These are phyloP conservation scores for Dysmachus trigonus DNA, from an alignment of 2,888 invertebrate species.

Conservation along the genomic window DNA sequence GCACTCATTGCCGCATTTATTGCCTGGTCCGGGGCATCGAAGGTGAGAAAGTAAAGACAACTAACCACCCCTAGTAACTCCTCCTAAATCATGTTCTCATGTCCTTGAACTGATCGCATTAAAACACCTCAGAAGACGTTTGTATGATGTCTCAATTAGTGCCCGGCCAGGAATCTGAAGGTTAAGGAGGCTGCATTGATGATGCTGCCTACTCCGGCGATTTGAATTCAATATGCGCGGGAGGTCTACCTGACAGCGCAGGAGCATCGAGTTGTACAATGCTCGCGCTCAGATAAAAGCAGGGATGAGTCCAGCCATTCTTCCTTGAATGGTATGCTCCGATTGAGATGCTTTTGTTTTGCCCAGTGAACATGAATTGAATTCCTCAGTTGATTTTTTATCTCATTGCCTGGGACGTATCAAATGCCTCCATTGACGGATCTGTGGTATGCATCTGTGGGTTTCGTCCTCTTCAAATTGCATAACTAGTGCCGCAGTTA, in stretches of 20 bases:
- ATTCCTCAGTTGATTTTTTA: slow-evolving; percentile 24
- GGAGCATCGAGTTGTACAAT: background rate
- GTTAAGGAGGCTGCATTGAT: slow-evolving; percentile 1
- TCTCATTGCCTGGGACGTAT: background rate
- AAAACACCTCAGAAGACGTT: slow-evolving; percentile 28
- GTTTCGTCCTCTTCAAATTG: background rate
- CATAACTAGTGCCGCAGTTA: background rate
- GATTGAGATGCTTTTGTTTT: slow-evolving; percentile 35
- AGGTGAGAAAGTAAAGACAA: slow-evolving; percentile 43
- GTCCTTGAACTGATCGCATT: slow-evolving; percentile 32
- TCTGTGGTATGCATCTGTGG: background rate
- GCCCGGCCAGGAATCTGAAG: slow-evolving; percentile 7
- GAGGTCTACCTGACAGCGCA: slow-evolving; percentile 34
- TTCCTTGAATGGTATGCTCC: slow-evolving; percentile 16
- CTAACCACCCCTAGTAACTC: slow-evolving; percentile 41
- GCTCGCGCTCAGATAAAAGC: background rate
- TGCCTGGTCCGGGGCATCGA: slow-evolving; percentile 1
- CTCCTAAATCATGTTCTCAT: slow-evolving; percentile 42
- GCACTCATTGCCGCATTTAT: slow-evolving; percentile 35
- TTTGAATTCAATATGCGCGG: slow-evolving; percentile 26
- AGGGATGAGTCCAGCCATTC: slow-evolving; percentile 23
- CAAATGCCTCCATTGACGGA: slow-evolving; percentile 27
- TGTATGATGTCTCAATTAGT: slow-evolving; percentile 42
- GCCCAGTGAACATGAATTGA: slow-evolving; percentile 22
- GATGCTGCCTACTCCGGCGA: background rate